Evolutionary conservation across 2,888 invertebrate species (phyloP).

Genomic region (Hermaeophaga mercurialis): DNA sequence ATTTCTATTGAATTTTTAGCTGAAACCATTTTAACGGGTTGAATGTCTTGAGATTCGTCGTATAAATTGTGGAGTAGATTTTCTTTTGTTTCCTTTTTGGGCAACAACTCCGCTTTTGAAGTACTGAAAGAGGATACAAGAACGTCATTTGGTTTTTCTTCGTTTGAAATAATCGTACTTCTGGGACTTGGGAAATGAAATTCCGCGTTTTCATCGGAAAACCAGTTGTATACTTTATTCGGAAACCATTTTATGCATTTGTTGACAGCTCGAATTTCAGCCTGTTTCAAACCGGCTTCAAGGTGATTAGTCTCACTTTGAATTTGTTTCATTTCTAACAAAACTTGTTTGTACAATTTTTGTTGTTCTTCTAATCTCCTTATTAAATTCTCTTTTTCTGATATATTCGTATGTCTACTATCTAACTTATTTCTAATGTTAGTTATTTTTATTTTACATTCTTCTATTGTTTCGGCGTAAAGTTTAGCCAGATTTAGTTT

Average conservation of each 20-base stretch:
- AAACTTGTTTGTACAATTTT: slow-evolving; percentile 46
- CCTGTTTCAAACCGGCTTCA: slow-evolving; percentile 45
- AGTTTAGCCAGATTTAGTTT: slow-evolving; percentile 47
- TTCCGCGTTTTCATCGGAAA: too few relatives aligned
- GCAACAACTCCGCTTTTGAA: too few relatives aligned
- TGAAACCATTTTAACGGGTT: too few relatives aligned
- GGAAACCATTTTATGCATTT: too few relatives aligned
- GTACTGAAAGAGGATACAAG: too few relatives aligned
- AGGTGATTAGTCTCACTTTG: slow-evolving; percentile 50
- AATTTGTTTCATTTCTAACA: slow-evolving; percentile 46
- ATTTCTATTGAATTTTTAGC: too few relatives aligned
- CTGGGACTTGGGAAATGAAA: background rate
- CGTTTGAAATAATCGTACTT: background rate
- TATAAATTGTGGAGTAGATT: too few relatives aligned
- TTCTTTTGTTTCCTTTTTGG: too few relatives aligned
- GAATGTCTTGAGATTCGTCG: too few relatives aligned
- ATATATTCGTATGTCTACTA: background rate
- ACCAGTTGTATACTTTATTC: too few relatives aligned
- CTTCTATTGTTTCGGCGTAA: slow-evolving; percentile 43
- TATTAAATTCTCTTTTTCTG: slow-evolving; percentile 34
- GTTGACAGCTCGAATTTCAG: slow-evolving; percentile 40
- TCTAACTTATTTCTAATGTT: slow-evolving; percentile 42
- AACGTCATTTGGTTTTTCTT: too few relatives aligned
- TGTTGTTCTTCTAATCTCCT: slow-evolving; percentile 47
- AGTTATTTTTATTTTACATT: slow-evolving; percentile 49